Percentiles rank a stretch among this genome's conserved stretches.
Evolutionary conservation across 2,113 vertebrate species (phyloP).

Genomic region (Pandion haliaetus): DNA sequence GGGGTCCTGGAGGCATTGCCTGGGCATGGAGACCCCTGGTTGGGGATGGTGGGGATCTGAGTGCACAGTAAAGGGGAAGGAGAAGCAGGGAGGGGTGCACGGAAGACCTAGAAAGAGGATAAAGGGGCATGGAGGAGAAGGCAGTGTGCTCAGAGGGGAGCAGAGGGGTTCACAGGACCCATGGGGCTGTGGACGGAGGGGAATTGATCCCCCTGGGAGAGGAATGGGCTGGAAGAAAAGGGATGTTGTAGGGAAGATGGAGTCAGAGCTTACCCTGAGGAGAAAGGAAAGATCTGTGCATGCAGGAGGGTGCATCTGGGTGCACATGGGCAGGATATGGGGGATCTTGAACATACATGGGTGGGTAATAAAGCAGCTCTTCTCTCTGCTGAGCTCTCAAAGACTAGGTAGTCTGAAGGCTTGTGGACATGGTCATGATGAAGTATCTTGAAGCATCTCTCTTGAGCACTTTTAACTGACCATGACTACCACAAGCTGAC

Average conservation of each 20-base stretch:
- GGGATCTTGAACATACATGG: fast-evolving
- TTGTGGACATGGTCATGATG: not conserved
- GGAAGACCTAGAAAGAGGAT: not conserved
- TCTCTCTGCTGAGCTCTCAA: not conserved
- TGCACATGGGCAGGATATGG: too few species aligned
- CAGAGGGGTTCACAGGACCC: not conserved
- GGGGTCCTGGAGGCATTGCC: fast-evolving
- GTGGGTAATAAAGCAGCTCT: not conserved
- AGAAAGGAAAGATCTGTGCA: not conserved
- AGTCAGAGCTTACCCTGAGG: not conserved
- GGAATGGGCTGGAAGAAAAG: not conserved
- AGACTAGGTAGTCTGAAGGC: not conserved
- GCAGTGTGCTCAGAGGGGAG: not conserved
- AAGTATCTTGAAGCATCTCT: not conserved
- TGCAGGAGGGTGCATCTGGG: not conserved
- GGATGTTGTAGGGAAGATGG: too few species aligned
- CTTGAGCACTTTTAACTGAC: not conserved
- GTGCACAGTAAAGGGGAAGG: not conserved
- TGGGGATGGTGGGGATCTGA: not conserved
- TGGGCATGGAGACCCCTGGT: too few species aligned
- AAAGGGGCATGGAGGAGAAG: not conserved
- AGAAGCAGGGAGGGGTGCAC: not conserved
- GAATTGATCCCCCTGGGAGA: not conserved
- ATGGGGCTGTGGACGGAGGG: fast-evolving
- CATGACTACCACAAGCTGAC: not conserved